phyloP scores from a whole-genome alignment of 2,113 vertebrate genomes.

The Polypterus bichir region DNA sequence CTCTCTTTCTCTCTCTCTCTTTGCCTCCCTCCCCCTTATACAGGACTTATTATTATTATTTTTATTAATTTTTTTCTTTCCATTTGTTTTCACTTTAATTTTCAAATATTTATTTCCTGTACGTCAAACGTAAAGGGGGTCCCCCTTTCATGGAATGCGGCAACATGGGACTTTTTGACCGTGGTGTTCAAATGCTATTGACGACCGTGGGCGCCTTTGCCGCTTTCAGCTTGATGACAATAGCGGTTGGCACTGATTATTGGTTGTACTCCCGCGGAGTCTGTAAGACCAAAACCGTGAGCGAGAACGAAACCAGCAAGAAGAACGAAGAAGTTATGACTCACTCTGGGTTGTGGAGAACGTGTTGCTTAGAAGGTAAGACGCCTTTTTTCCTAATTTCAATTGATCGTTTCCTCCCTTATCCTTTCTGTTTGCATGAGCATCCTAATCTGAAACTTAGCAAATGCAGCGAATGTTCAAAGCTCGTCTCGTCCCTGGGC shows the following conservation, averaged over 20 bases:
- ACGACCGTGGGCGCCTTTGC: slow-evolving; percentile 98
- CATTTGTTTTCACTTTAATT: slow-evolving; percentile 47
- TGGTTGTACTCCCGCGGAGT: slow-evolving; percentile 96
- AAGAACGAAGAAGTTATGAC: slow-evolving; percentile 99
- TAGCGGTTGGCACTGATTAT: slow-evolving; percentile 95
- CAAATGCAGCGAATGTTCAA: no score
- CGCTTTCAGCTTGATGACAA: slow-evolving; percentile 98
- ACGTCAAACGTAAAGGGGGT: slow-evolving; percentile 75
- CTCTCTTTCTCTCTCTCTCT: slow-evolving; percentile 49
- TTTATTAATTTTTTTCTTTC: slow-evolving; percentile 33
- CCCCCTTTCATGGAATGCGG: slow-evolving; percentile 97
- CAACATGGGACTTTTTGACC: slow-evolving; percentile 98
- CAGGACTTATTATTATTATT: slow-evolving; percentile 29
- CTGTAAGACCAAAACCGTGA: slow-evolving; percentile 90
- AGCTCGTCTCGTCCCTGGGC: no score
- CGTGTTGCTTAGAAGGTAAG: slow-evolving; percentile 96
- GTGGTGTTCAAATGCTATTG: slow-evolving; percentile 98
- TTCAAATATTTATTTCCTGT: slow-evolving; percentile 64
- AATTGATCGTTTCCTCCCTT: no score
- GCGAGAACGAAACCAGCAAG: slow-evolving; percentile 97
- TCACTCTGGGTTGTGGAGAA: slow-evolving; percentile 97
- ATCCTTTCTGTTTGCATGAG: no score
- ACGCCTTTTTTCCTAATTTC: no score
- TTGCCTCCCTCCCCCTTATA: slow-evolving; percentile 59
- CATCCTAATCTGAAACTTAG: no score